Evolutionary conservation across 2,113 vertebrate species (phyloP).

Genomic region (Tretioscincus oriximinensis): DNA sequence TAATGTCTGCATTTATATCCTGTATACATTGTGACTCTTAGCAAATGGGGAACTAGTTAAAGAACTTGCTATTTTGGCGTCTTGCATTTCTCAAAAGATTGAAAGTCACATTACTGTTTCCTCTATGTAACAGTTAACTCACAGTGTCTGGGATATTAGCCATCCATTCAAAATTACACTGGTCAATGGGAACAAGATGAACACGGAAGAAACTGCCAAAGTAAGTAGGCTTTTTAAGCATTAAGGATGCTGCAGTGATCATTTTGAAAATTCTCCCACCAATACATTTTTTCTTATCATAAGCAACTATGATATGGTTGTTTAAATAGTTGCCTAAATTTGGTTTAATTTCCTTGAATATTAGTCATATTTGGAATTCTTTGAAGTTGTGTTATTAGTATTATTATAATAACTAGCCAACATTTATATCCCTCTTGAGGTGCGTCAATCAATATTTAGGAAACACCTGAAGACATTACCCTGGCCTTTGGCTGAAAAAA

Average conservation of each 20-base stretch:
- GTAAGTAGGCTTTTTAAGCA: conserved; percentile 67
- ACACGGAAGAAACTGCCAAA: conserved; percentile 94
- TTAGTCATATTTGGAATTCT: background rate
- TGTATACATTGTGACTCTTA: background rate
- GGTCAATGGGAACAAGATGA: conserved; percentile 90
- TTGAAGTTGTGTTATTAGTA: no score
- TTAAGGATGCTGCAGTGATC: background rate
- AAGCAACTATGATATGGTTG: background rate
- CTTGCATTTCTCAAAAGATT: background rate
- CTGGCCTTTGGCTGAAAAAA: no score
- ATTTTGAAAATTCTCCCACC: background rate
- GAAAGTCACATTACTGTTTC: background rate
- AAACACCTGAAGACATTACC: no score
- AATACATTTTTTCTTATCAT: background rate
- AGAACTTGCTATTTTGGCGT: background rate
- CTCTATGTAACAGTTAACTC: conserved; percentile 11
- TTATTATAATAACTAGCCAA: no score
- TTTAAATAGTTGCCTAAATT: conserved; percentile 6
- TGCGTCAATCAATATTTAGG: no score
- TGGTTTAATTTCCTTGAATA: background rate
- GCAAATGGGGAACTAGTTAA: background rate
- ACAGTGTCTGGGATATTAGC: conserved; percentile 87
- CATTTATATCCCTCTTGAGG: no score
- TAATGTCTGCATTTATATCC: background rate
- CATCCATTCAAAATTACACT: conserved; percentile 85